Evolutionary conservation across 2,797 vertebrate species (phyloP), one percentile per base, ranked within the genome.

Genomic region (Eutrigla gurnardus): DNA sequence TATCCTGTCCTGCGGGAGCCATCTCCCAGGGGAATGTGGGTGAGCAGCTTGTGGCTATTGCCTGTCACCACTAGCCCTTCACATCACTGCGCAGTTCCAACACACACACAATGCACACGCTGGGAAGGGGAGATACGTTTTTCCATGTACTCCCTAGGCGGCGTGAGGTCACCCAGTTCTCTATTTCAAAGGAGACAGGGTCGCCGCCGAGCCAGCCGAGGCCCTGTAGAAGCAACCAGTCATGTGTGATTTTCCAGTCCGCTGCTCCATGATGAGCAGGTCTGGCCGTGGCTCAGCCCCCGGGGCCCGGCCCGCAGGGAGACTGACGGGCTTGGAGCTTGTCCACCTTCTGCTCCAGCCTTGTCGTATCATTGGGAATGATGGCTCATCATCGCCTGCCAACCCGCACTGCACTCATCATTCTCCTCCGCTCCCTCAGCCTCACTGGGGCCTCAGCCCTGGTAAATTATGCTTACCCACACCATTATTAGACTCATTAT

Each of bases 401-500:
- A 89, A 77, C 75, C 82, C n/a, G 52, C 64, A 2, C 86, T 77
- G 81, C 86, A 87, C 85, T 87, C 89, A 86, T 92, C 90, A 80
- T 82, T 88, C 87, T 80, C 77, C 80, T 72, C 66, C n/a, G 37
- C 82, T 79, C 66, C 73, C 78, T 78, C 49, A 17, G 80, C 70
- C 73, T 82, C 85, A 50, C 71, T 36, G 87, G 83, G 89, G 89
- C 88, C 88, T 77, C 84, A 70, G 81, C 76, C 69, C 77, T 77
- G 83, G 73, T 90, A 88, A 92, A 90, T 94, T 91, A 93, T 92
- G 91, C 92, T 93, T 91, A 91, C 91, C 87, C 91, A 88, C 87
- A 83, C 91, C 89, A 92, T 93, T 92, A 94, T 93, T 93, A 93
- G 88, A 85, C 89, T 93, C 92, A 94, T 94, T 93, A 94, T 91